Evolutionary conservation across 2,113 vertebrate genomes (phyloP).

Genomic region (Poecile atricapillus): DNA sequence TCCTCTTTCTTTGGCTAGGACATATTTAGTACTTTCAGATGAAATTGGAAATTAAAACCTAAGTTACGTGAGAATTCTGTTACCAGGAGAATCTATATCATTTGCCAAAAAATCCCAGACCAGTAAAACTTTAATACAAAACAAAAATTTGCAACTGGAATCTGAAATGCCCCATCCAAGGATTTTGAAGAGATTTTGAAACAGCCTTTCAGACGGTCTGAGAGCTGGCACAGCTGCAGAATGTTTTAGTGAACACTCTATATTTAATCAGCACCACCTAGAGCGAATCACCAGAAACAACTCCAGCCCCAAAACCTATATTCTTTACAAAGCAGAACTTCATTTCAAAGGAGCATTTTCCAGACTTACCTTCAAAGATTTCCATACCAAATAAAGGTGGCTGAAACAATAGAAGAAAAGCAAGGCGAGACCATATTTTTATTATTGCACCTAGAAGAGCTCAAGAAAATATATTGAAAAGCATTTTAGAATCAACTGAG

Average conservation of each 20-base stretch:
- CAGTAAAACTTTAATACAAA: not conserved
- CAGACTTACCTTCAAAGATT: not conserved
- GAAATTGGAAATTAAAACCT: not conserved
- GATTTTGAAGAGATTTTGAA: not conserved
- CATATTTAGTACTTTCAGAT: not conserved
- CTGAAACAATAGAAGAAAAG: not conserved
- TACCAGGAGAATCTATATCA: not conserved
- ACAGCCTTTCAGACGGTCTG: not conserved
- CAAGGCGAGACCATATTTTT: not conserved
- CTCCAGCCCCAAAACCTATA: not conserved
- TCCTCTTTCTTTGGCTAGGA: not conserved
- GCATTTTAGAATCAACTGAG: not conserved
- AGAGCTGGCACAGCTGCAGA: not conserved
- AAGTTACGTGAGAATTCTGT: not conserved
- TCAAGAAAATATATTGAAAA: not conserved
- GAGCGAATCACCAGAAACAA: not conserved
- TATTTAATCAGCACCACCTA: slow-evolving; percentile 53
- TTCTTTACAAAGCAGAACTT: not conserved
- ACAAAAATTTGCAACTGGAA: not conserved
- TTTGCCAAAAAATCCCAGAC: not conserved
- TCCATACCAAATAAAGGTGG: not conserved
- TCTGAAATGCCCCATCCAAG: not conserved
- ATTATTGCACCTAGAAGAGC: not conserved
- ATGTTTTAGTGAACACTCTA: not conserved
- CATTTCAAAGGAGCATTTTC: not conserved